phyloP scores from a whole-genome alignment of 1,140 invertebrate species.

The Lasioglossum baleicum region DNA sequence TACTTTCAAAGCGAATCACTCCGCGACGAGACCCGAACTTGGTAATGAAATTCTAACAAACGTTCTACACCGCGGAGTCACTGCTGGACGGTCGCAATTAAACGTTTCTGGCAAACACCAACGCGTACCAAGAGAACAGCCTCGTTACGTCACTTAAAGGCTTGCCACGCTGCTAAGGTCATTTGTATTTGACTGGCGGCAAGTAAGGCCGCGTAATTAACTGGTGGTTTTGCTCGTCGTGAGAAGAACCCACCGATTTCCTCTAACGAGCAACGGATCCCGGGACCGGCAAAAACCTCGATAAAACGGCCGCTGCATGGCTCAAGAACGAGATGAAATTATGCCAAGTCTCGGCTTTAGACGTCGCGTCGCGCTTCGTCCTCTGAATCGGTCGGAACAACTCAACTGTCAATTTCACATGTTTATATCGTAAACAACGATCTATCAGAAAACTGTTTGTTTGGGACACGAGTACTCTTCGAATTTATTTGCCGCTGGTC shows the following conservation, averaged over 20 bases:
- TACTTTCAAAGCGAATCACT: constrained; percentile 48
- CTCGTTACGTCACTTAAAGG: constrained; percentile 24
- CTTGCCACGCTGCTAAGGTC: neutral
- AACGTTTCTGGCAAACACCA: constrained; percentile 51
- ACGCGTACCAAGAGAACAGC: constrained; percentile 18
- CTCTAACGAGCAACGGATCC: neutral
- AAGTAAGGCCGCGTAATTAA: constrained; percentile 47
- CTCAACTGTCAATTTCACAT: no score
- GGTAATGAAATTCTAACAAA: constrained; percentile 70
- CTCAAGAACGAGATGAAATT: neutral
- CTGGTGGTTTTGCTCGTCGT: constrained; percentile 27
- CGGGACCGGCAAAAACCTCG: neutral
- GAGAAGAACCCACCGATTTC: neutral
- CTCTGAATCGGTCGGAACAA: no score
- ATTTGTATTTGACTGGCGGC: constrained; percentile 25
- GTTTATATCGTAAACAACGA: no score
- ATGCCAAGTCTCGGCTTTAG: neutral
- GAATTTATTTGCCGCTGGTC: no score
- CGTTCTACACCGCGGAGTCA: constrained; percentile 45
- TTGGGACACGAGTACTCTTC: no score
- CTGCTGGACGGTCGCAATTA: constrained; percentile 51
- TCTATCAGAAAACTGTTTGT: no score
- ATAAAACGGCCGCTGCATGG: neutral
- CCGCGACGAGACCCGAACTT: constrained; percentile 44
- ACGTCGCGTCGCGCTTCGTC: no score